Evolutionary conservation across 2,797 vertebrate species (phyloP), one percentile per base, ranked within the genome.

Genomic region (Astyanax mexicanus): DNA sequence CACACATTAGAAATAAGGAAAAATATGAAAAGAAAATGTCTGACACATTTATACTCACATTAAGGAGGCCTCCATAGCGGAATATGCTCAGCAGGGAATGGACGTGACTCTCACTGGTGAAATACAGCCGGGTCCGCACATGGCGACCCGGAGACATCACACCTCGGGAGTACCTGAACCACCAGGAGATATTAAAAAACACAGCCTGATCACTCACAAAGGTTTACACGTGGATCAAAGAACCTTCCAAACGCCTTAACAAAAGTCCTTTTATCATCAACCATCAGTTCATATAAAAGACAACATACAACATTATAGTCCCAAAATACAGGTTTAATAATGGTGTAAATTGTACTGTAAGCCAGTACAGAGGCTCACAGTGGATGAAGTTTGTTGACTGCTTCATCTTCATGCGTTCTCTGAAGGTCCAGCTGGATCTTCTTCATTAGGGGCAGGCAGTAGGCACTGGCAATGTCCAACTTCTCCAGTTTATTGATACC

Each of bases 61-160:
- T 91, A 68, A 97, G 92, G 78, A 97, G 93, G 37, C 95, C 95
- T 37, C 95, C 95, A 0, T 96, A 97, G 78, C 95, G 95, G 86
- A 97, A 96, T 84, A 97, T 91, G 54, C 92, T 96, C 73, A 97
- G 94, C 55, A 97, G 88, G n/a, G 95, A 97, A 87, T 96, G 95
- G 47, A 96, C 95, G 0, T 97, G 95, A 83, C 95, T 97, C 84
- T 96, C 95, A 1, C 95, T 97, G 84, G 95, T 97, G 84, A 97
- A 97, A 83, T 96, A 97, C 40, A 97, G 91, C 17, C 95, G 93
- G 0, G 95, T 97, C 45, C 95, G 93, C 65, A 96, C 95, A 0
- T 97, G 95, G 69, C 95, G 95, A 25, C 95, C 95, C 1, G 95
- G 95, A 45, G 95, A 96, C 83, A 96, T 91, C 73, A 97, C 95